Evolutionary conservation across 2,797 vertebrate species (phyloP), one percentile per base, ranked within the genome.

Genomic region (Limnodromus scolopaceus): DNA sequence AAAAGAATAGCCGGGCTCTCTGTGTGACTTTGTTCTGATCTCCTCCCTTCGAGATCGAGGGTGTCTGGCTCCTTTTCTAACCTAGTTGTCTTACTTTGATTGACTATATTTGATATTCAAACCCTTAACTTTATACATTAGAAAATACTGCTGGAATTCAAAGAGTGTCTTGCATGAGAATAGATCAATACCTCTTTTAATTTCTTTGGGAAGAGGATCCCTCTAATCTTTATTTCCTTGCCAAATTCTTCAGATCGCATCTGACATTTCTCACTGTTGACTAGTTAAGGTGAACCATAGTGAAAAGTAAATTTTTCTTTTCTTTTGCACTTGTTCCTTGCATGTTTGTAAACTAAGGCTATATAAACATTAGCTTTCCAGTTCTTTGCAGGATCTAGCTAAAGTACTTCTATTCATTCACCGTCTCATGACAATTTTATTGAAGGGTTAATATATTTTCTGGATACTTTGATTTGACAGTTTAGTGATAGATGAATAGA

Each of bases 21-120:
- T 6, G 1, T 19, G 9, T 0, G 0, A 28, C 41, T 70, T 60
- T 54, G 34, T 92, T 84, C 70, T n/a, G 4, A 53, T 58, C 16
- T 64, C 39, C 75, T 90, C 28, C 70, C 9, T 66, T 51, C 0
- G 1, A 74, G 55, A 39, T 22, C 45, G 45, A 69, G 16, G 3
- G 6, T 51, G 63, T 58, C 53, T 87, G 20, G 41, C 18, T 68
- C 22, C 6, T 30, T 41, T 32, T 83, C 38, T 34, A 2, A 9
- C 36, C 30, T 15, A 15, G 17, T 46, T 58, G 18, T 41, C 27
- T 60, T 46, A 18, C 45, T 87, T 71, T 27, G 45, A 51, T 23
- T 74, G 45, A 69, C 63, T 39, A 8, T 16, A 55, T 74, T 76
- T n/a, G 24, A 55, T 79, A 46, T 9, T 92, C 28, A 55, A 3